phyloP scores from a whole-genome alignment of 2,797 vertebrate species.

The Pagetopsis macropterus region DNA sequence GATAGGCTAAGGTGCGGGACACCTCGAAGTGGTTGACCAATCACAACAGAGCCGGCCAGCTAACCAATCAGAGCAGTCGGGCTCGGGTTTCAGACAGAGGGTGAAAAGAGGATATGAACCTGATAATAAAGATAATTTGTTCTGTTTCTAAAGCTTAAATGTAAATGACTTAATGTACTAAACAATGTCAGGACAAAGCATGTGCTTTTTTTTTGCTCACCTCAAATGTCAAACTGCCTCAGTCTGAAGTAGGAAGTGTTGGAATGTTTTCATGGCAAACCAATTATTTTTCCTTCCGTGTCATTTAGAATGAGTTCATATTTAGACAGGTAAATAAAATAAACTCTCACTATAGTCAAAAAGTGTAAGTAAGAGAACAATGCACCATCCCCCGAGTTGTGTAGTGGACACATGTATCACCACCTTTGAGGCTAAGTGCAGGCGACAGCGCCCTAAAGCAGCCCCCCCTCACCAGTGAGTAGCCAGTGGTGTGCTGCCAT shows the following conservation, averaged over 20 bases:
- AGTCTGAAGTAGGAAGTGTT: neutral
- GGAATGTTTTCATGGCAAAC: neutral
- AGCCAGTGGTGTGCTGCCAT: conserved; percentile 35
- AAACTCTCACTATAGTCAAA: neutral
- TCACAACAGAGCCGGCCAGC: too few relatives aligned
- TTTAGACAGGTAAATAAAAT: neutral
- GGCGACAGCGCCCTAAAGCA: conserved; percentile 65
- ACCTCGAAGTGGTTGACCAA: too few relatives aligned
- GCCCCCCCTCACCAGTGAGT: conserved; percentile 40
- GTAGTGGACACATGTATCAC: conserved; percentile 39
- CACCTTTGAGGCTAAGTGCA: conserved; percentile 67
- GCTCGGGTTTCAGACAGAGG: too few relatives aligned
- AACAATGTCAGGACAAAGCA: too few relatives aligned
- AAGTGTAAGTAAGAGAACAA: conserved; percentile 10
- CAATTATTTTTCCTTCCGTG: neutral
- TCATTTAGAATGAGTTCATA: neutral
- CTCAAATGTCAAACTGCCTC: too few relatives aligned
- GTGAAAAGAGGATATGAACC: too few relatives aligned
- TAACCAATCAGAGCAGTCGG: too few relatives aligned
- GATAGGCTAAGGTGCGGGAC: too few relatives aligned
- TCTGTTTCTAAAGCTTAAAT: too few relatives aligned
- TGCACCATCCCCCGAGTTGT: conserved; percentile 9
- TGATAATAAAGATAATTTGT: too few relatives aligned
- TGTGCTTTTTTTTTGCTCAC: too few relatives aligned
- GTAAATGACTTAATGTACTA: too few relatives aligned